A percentile compares a stretch with the other conserved stretches of the same genome.
These are phyloP conservation scores for Thinocorus orbignyianus DNA, from an alignment of 2,113 vertebrate species.

Conservation along the genomic window DNA sequence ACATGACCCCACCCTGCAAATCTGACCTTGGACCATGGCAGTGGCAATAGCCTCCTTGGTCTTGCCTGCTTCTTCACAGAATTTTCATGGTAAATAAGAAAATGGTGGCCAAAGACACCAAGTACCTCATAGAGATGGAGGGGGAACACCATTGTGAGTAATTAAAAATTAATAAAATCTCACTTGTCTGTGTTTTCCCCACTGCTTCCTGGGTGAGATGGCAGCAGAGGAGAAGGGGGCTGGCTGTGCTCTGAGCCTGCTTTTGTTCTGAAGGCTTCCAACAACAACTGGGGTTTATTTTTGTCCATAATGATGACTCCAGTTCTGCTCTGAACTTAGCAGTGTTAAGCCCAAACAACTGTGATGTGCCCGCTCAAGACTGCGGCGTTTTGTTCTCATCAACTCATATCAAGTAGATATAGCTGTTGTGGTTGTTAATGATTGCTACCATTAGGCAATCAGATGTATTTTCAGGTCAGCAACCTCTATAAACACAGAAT, in stretches of 20 bases:
- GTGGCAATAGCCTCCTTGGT: background rate
- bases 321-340: background rate
- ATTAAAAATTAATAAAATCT: background rate
- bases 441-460: background rate
- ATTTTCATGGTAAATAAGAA: background rate
- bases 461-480: background rate
- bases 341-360: slow-evolving; percentile 3
- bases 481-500: background rate
- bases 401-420: background rate
- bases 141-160: background rate
- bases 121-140: background rate
- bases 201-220: background rate
- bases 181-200: background rate
- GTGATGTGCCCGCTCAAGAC: background rate
- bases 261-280: slow-evolving; percentile 6
- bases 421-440: background rate
- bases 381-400: background rate
- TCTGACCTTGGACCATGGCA: background rate
- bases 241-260: background rate
- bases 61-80: background rate
- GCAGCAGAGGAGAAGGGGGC: background rate
- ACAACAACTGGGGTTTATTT: slow-evolving; percentile 42
- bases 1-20: background rate
- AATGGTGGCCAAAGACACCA: background rate
- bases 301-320: background rate